phyloP scores from a whole-genome alignment of 1,140 invertebrate genomes.

The Chrysoperla carnea region DNA sequence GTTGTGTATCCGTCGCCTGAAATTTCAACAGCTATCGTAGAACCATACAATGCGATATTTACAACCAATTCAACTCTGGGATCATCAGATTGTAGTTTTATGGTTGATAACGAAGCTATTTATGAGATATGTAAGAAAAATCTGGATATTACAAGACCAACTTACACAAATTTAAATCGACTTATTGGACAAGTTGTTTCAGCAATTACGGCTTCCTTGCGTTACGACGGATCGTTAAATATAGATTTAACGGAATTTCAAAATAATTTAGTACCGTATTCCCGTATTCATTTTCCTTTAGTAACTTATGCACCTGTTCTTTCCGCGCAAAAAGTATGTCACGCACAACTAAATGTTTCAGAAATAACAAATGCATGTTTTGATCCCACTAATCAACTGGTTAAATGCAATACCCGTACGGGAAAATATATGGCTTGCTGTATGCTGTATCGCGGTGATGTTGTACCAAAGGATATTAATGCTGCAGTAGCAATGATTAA shows the following conservation, averaged over 20 bases:
- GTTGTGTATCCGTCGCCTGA: conserved; percentile 61
- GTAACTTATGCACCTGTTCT: conserved; percentile 45
- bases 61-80: conserved; percentile 66
- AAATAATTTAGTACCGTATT: conserved; percentile 41
- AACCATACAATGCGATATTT: conserved; percentile 75
- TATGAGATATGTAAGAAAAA: conserved; percentile 61
- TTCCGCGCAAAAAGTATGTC: conserved; percentile 33
- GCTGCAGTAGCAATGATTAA: conserved; percentile 48
- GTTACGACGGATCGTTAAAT: conserved; percentile 58
- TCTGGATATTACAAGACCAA: conserved; percentile 52
- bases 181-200: conserved; percentile 48
- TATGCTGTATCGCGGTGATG: conserved; percentile 43
- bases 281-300: conserved; percentile 53
- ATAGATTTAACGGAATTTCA: conserved; percentile 54
- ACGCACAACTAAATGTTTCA: conserved; percentile 30
- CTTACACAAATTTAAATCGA: conserved; percentile 66
- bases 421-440: conserved; percentile 43
- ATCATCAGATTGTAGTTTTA: conserved; percentile 62
- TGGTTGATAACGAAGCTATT: conserved; percentile 75
- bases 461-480: conserved; percentile 54
- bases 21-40: conserved; percentile 66
- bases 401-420: conserved; percentile 38
- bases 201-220: conserved; percentile 40
- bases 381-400: conserved; percentile 34
- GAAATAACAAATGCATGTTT: conserved; percentile 34